Percentiles rank a stretch among this genome's conserved stretches.
phyloP scores from a whole-genome alignment of 2,888 invertebrate genomes.

The Helleia helle region DNA sequence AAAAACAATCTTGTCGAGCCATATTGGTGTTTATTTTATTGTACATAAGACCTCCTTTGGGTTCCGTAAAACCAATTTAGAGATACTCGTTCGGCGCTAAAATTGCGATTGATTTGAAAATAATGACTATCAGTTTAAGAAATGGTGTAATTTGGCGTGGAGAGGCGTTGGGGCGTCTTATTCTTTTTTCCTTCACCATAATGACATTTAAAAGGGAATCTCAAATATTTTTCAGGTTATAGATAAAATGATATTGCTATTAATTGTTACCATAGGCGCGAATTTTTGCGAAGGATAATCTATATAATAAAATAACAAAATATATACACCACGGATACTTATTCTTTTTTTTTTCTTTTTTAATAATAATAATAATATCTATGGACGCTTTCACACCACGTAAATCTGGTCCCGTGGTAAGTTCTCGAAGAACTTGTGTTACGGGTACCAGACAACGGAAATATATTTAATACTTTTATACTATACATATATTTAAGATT shows the following conservation, averaged over 20 bases:
- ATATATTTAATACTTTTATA: too few species aligned
- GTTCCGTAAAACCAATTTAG: slow-evolving; percentile 12
- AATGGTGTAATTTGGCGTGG: slow-evolving; percentile 29
- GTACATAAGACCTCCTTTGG: slow-evolving; percentile 17
- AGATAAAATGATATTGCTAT: slow-evolving; percentile 3
- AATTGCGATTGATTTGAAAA: slow-evolving; percentile 32
- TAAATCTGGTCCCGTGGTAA: too few species aligned
- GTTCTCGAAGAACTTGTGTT: too few species aligned
- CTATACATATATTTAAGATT: too few species aligned
- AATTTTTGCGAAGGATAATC: too few species aligned
- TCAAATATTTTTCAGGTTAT: slow-evolving; percentile 5
- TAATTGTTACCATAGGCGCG: too few species aligned
- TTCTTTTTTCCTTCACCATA: slow-evolving; percentile 20
- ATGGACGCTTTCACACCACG: too few species aligned
- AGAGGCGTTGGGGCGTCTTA: slow-evolving; percentile 24
- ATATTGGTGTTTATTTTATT: slow-evolving; percentile 14
- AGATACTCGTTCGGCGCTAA: slow-evolving; percentile 23
- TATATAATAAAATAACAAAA: slow-evolving; percentile 3
- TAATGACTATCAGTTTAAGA: slow-evolving; percentile 33
- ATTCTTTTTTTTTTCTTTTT: too few species aligned
- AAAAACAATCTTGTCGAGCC: slow-evolving; percentile 13
- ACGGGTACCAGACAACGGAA: too few species aligned
- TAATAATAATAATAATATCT: too few species aligned
- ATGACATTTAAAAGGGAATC: slow-evolving; percentile 15
- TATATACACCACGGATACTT: background rate